phyloP scores from a whole-genome alignment of 2,888 invertebrate species.

The Drosophila picticornis region DNA sequence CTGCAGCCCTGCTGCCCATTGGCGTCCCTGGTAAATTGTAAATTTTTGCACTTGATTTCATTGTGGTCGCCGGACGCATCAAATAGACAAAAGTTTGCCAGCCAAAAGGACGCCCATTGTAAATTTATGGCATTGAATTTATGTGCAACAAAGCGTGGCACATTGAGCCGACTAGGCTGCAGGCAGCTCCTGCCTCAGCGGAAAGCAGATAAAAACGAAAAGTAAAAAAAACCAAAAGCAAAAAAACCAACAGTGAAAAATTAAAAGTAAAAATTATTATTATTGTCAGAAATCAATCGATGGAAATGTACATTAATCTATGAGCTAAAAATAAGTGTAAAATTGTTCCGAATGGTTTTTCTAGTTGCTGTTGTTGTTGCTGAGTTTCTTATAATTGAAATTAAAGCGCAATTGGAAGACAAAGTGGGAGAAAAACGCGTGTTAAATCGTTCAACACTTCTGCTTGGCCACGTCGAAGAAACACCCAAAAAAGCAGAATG shows the following conservation, averaged over 20 bases:
- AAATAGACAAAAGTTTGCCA: slow-evolving; percentile 70
- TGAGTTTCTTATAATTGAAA: background rate
- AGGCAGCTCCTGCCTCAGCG: background rate
- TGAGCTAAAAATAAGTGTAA: slow-evolving; percentile 2
- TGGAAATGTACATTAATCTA: slow-evolving; percentile 32
- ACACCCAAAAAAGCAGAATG: slow-evolving; percentile 47
- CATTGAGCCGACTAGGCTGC: slow-evolving; percentile 4
- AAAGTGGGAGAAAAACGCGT: slow-evolving; percentile 61
- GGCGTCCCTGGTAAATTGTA: slow-evolving; percentile 40
- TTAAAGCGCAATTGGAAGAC: slow-evolving; percentile 37
- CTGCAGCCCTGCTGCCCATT: slow-evolving; percentile 21
- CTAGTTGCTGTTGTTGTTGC: background rate
- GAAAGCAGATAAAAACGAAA: background rate
- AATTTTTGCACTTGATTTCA: slow-evolving; percentile 57
- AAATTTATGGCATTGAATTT: slow-evolving; percentile 77
- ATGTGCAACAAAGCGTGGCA: slow-evolving; percentile 76
- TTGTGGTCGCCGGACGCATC: slow-evolving; percentile 68
- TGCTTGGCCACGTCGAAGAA: slow-evolving; percentile 67
- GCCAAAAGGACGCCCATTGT: slow-evolving; percentile 70
- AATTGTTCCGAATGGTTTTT: slow-evolving; percentile 3
- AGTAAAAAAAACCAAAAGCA: background rate
- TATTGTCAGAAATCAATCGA: slow-evolving; percentile 46
- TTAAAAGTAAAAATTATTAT: slow-evolving; percentile 6
- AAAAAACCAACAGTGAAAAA: background rate
- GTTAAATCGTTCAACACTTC: slow-evolving; percentile 81